Percentiles rank a stretch among this genome's conserved stretches.
Conservation (phyloP, 2,888 invertebrate species). For the Eupithecia subumbrata region DNA sequence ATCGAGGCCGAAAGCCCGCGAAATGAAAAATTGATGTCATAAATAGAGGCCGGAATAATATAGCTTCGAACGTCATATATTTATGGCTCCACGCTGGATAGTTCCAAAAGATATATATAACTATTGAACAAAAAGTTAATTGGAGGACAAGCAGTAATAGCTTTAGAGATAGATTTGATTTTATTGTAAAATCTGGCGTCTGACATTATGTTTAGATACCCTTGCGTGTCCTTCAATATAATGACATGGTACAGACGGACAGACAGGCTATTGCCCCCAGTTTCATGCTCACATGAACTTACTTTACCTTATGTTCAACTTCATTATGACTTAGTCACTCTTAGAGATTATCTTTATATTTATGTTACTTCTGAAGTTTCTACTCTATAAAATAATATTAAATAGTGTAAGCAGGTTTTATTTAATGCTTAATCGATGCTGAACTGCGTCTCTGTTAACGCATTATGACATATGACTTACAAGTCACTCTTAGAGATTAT, state of each 20-base stretch:
- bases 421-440: neutral
- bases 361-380: neutral
- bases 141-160: constrained; percentile 7
- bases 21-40: constrained; percentile 22
- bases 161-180: constrained; percentile 18
- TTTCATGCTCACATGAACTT: constrained; percentile 13
- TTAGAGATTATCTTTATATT: neutral
- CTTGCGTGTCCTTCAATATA: constrained; percentile 39
- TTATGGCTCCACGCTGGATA: neutral
- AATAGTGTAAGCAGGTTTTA: neutral
- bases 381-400: neutral
- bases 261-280: constrained; percentile 35
- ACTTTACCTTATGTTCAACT: constrained; percentile 5
- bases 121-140: neutral
- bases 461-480: too few species aligned
- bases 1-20: constrained; percentile 1
- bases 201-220: constrained; percentile 26
- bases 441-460: neutral
- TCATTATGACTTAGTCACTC: neutral
- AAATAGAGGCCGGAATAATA: constrained; percentile 2
- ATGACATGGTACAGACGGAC: constrained; percentile 26
- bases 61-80: neutral
- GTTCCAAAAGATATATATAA: neutral
- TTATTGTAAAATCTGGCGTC: constrained; percentile 21
- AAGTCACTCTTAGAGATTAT: too few species aligned